Conservation (phyloP, 1,140 invertebrate genomes). For the Arctopsyche grandis region DNA sequence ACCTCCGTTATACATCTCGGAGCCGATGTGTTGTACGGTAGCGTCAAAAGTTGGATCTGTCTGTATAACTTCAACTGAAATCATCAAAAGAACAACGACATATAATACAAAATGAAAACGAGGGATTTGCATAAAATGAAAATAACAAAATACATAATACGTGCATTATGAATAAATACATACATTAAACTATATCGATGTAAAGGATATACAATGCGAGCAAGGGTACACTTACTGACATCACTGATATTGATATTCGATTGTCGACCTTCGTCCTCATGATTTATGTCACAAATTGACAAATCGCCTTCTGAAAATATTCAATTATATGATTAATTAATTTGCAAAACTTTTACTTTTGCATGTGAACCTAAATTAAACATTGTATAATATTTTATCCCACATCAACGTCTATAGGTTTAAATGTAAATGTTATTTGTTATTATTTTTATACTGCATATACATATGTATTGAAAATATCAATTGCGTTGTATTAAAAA, state of each 20-base stretch:
- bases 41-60: slow-evolving; percentile 69
- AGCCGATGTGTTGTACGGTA: slow-evolving; percentile 54
- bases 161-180: too few relatives aligned
- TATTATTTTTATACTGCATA: too few relatives aligned
- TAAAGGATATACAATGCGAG: slow-evolving; percentile 11
- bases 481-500: too few relatives aligned
- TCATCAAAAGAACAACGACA: neutral
- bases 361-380: too few relatives aligned
- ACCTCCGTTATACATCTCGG: slow-evolving; percentile 56
- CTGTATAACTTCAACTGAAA: slow-evolving; percentile 74
- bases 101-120: slow-evolving; percentile 51
- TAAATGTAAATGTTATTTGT: too few relatives aligned
- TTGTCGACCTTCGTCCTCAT: slow-evolving; percentile 58
- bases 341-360: too few relatives aligned
- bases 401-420: too few relatives aligned
- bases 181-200: slow-evolving; percentile 5
- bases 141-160: neutral
- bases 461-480: too few relatives aligned
- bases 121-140: neutral
- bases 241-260: slow-evolving; percentile 74
- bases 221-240: slow-evolving; percentile 74
- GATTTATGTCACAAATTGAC: slow-evolving; percentile 83
- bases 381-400: too few relatives aligned
- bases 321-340: neutral
- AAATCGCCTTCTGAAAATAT: slow-evolving; percentile 57